phyloP scores from a whole-genome alignment of 2,797 vertebrate genomes.

The Squalus acanthias region DNA sequence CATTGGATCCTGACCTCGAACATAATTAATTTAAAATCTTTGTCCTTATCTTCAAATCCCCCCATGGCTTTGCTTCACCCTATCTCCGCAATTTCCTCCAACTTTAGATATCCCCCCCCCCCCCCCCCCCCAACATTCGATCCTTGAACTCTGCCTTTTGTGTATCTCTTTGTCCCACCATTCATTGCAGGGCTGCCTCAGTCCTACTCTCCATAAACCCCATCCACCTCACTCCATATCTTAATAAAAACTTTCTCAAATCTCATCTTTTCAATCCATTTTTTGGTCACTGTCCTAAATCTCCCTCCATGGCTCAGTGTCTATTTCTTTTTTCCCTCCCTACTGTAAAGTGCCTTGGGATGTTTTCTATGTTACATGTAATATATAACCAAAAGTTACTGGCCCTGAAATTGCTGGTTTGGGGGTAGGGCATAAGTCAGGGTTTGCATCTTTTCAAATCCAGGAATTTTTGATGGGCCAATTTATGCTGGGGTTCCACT shows the following conservation, averaged over 20 bases:
- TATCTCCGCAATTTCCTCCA: not conserved
- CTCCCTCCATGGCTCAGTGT: not conserved
- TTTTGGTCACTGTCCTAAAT: not conserved
- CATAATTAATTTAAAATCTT: not conserved
- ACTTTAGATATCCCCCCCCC: too few species aligned
- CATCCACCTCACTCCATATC: not conserved
- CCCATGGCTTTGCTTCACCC: not conserved
- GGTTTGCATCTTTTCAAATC: not conserved
- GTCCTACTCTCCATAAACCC: not conserved
- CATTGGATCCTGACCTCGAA: not conserved
- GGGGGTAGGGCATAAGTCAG: not conserved
- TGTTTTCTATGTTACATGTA: not conserved
- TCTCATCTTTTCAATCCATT: not conserved
- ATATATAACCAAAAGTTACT: not conserved
- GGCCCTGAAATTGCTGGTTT: not conserved
- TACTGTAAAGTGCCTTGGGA: not conserved
- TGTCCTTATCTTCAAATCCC: not conserved
- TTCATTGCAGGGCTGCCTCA: not conserved
- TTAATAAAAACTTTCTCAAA: not conserved
- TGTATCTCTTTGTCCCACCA: not conserved
- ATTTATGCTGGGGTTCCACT: not conserved
- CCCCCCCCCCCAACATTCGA: not conserved
- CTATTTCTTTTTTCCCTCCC: not conserved
- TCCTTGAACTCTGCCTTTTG: not conserved
- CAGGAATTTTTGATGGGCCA: not conserved